A percentile compares a stretch with the other conserved stretches of the same genome.
Evolutionary conservation across 2,797 vertebrate genomes (phyloP).

Genomic region (Anguilla obscura): DNA sequence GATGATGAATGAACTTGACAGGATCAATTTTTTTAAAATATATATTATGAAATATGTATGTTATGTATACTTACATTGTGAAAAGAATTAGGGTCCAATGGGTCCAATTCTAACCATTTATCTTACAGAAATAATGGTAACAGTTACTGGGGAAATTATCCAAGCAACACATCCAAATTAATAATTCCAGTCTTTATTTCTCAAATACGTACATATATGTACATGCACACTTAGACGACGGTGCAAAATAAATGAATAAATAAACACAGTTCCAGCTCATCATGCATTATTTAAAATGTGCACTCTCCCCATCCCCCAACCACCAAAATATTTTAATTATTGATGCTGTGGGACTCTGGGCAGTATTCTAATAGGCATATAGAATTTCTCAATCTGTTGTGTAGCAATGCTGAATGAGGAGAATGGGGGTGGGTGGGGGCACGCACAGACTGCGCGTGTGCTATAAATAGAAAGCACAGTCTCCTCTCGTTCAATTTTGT

Average conservation of each 20-base stretch:
- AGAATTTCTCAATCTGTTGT: constrained; percentile 53
- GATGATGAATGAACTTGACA: not conserved
- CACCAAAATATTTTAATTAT: constrained; percentile 52
- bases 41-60: too few relatives aligned
- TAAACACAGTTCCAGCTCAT: constrained; percentile 21
- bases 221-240: not conserved
- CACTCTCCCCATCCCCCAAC: constrained; percentile 20
- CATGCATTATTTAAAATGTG: constrained; percentile 40
- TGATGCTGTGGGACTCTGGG: constrained; percentile 47
- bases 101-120: not conserved
- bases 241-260: constrained; percentile 26
- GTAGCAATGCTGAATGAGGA: constrained; percentile 43
- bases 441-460: constrained; percentile 55
- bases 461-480: constrained; percentile 72
- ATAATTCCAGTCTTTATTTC: not conserved
- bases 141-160: not conserved
- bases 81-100: not conserved
- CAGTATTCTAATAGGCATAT: constrained; percentile 49
- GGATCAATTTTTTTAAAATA: not conserved
- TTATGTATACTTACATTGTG: too few relatives aligned
- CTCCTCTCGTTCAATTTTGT: constrained; percentile 52
- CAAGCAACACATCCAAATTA: not conserved
- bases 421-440: constrained; percentile 54
- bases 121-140: not conserved
- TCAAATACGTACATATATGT: not conserved